Percentiles rank a stretch among this genome's conserved stretches.
These are phyloP conservation scores for Lepilemur ruficaudatus DNA, from an alignment of 2,797 vertebrate genomes.

Conservation along the genomic window DNA sequence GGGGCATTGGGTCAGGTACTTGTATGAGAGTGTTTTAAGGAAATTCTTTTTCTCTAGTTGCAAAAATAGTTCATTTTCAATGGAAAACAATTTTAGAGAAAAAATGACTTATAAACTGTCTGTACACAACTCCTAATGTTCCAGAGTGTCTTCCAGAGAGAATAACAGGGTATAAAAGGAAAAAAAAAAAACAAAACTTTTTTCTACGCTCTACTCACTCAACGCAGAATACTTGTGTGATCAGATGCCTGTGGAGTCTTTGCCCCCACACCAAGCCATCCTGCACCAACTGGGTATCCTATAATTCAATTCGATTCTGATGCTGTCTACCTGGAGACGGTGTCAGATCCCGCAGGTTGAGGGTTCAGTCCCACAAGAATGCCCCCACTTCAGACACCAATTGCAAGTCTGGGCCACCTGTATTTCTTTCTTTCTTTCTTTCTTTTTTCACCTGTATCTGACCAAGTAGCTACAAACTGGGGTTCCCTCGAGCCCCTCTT, in stretches of 20 bases:
- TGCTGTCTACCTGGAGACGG: neutral
- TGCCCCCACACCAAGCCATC: neutral
- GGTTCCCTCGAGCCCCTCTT: no score
- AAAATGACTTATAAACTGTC: neutral
- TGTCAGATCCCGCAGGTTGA: neutral
- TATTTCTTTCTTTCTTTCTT: neutral
- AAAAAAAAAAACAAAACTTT: neutral
- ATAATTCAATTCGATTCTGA: neutral
- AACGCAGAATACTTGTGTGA: neutral
- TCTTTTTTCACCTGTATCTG: neutral
- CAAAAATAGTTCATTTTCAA: slow-evolving; percentile 1
- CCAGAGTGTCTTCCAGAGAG: neutral
- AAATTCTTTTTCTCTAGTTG: neutral
- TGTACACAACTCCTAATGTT: neutral
- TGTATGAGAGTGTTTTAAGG: neutral
- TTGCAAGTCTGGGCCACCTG: neutral
- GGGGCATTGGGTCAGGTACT: neutral
- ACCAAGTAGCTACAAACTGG: neutral
- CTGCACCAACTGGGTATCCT: neutral
- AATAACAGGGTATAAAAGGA: neutral
- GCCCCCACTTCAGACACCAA: neutral
- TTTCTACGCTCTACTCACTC: neutral
- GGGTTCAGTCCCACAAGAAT: neutral
- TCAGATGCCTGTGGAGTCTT: neutral
- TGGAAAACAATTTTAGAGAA: neutral